Conservation (phyloP, 2,113 vertebrate genomes). For the Sminthopsis crassicaudata region DNA sequence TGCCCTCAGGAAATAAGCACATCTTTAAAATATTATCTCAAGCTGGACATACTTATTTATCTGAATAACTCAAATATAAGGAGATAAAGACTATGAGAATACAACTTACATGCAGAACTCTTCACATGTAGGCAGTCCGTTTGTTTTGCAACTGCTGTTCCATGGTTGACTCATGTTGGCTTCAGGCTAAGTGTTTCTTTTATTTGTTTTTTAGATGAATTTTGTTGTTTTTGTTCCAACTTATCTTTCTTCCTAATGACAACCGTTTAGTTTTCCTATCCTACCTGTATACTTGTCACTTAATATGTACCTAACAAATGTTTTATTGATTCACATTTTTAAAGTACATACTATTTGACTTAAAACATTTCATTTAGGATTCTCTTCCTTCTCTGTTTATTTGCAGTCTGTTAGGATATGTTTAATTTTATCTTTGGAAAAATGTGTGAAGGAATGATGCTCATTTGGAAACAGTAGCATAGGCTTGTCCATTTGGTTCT, state of each 20-base stretch:
- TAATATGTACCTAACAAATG: background rate
- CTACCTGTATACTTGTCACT: background rate
- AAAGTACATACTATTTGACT: background rate
- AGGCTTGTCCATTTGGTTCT: background rate
- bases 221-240: background rate
- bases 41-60: background rate
- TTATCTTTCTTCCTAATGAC: background rate
- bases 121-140: background rate
- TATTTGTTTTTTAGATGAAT: background rate
- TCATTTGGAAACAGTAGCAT: background rate
- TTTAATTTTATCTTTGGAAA: background rate
- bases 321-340: background rate
- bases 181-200: background rate
- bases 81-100: too few relatives aligned
- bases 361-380: background rate
- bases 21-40: background rate
- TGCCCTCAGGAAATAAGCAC: background rate
- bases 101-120: background rate
- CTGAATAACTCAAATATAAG: background rate
- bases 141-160: background rate
- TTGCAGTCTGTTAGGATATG: background rate
- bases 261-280: background rate
- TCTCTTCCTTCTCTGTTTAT: background rate
- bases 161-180: background rate
- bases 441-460: background rate